phyloP scores from a whole-genome alignment of 2,113 vertebrate genomes.

The Fregetta grallaria region DNA sequence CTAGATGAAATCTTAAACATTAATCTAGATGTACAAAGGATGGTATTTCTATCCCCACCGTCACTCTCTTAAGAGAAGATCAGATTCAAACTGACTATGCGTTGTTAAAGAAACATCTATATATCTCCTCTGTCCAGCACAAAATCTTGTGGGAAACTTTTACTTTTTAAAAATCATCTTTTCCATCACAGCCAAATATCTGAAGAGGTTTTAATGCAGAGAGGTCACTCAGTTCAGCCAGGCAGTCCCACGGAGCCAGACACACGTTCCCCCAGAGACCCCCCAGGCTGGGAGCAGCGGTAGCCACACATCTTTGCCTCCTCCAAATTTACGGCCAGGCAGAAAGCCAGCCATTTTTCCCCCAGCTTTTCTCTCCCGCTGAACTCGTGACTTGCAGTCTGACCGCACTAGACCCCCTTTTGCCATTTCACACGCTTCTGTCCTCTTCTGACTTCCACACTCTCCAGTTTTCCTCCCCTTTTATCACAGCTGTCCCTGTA shows the following conservation, averaged over 20 bases:
- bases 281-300: background rate
- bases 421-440: background rate
- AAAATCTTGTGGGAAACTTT: background rate
- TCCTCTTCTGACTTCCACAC: background rate
- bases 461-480: background rate
- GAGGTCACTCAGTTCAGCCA: background rate
- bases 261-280: rapidly evolving
- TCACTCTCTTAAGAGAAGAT: background rate
- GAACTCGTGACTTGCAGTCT: background rate
- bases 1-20: background rate
- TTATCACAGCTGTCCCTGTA: background rate
- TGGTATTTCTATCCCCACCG: background rate
- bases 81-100: background rate
- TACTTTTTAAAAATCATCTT: background rate
- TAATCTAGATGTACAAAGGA: background rate
- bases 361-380: background rate
- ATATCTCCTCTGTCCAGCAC: background rate
- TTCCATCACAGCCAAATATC: background rate
- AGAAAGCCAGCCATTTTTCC: background rate
- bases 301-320: background rate
- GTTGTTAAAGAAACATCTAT: background rate
- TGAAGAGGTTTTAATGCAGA: background rate
- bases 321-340: background rate
- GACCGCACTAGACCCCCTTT: background rate
- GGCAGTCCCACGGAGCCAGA: background rate